Percentiles rank a stretch among this genome's conserved stretches.
phyloP scores from a whole-genome alignment of 2,888 invertebrate species.

The Diaprepes abbreviatus region DNA sequence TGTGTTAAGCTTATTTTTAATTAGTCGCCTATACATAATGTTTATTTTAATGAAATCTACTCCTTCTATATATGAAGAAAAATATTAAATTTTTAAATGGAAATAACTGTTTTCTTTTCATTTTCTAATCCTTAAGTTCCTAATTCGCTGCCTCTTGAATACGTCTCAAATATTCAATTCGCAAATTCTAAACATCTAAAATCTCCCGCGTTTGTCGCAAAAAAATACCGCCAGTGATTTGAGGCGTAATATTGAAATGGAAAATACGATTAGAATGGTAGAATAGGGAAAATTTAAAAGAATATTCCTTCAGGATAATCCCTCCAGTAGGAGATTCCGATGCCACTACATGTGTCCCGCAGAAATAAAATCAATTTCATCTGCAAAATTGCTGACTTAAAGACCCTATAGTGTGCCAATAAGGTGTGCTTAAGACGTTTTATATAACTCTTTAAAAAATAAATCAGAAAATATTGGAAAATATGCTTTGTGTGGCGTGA shows the following conservation, averaged over 20 bases:
- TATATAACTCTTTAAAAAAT: constrained; percentile 6
- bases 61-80: too few relatives aligned
- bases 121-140: constrained; percentile 4
- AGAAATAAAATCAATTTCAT: constrained; percentile 22
- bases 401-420: constrained; percentile 5
- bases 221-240: constrained; percentile 15
- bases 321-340: constrained; percentile 11
- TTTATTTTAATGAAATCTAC: too few relatives aligned
- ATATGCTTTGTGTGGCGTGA: too few relatives aligned
- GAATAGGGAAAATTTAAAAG: constrained; percentile 20
- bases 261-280: constrained; percentile 24
- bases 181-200: constrained; percentile 15
- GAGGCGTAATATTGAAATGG: constrained; percentile 21
- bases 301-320: constrained; percentile 14
- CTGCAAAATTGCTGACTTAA: constrained; percentile 17
- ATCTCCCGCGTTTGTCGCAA: not conserved
- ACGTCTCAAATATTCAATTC: constrained; percentile 14
- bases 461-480: not conserved
- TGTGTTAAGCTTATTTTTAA: too few relatives aligned
- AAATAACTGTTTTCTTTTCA: too few relatives aligned
- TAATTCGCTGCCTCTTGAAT: constrained; percentile 10
- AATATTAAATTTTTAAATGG: too few relatives aligned
- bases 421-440: constrained; percentile 19
- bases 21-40: too few relatives aligned
- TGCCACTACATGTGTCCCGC: constrained; percentile 18